phyloP scores from a whole-genome alignment of 2,113 vertebrate species.

The Deroptyus accipitrinus region DNA sequence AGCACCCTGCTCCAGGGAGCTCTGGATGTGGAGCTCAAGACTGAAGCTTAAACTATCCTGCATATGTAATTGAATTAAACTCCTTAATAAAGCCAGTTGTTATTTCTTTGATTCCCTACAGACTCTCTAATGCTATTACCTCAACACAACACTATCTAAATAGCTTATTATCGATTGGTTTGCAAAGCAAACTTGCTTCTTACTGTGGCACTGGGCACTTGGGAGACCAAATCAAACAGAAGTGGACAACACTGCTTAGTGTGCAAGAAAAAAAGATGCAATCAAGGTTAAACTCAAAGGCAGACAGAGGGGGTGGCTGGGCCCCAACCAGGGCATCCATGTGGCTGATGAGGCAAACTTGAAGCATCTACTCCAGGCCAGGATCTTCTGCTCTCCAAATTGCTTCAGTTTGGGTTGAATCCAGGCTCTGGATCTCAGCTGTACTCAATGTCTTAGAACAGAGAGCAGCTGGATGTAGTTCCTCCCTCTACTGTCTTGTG shows the following conservation, averaged over 20 bases:
- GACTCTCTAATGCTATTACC: slow-evolving; percentile 9
- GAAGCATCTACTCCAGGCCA: not conserved
- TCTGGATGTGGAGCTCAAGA: not conserved
- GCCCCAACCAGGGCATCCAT: fast-evolving
- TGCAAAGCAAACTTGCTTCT: not conserved
- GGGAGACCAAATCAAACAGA: not conserved
- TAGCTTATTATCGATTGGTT: not conserved
- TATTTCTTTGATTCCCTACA: slow-evolving; percentile 32
- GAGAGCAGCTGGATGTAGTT: not conserved
- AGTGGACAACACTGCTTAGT: not conserved
- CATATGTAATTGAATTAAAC: slow-evolving; percentile 15
- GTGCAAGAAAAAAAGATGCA: not conserved
- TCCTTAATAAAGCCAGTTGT: slow-evolving; percentile 41
- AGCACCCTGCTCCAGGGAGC: not conserved
- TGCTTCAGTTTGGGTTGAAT: not conserved
- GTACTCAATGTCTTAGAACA: not conserved
- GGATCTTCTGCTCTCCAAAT: not conserved
- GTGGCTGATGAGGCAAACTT: no score
- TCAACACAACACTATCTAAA: not conserved
- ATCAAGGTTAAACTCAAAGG: not conserved
- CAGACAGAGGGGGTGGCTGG: not conserved
- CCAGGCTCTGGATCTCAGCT: not conserved
- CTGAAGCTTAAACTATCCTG: not conserved
- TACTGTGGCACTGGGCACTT: not conserved
- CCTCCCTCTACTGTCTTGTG: not conserved